Evolutionary conservation across 2,113 vertebrate species (phyloP), one percentile per base, ranked within the genome.

Genomic region (Falco punctatus): DNA sequence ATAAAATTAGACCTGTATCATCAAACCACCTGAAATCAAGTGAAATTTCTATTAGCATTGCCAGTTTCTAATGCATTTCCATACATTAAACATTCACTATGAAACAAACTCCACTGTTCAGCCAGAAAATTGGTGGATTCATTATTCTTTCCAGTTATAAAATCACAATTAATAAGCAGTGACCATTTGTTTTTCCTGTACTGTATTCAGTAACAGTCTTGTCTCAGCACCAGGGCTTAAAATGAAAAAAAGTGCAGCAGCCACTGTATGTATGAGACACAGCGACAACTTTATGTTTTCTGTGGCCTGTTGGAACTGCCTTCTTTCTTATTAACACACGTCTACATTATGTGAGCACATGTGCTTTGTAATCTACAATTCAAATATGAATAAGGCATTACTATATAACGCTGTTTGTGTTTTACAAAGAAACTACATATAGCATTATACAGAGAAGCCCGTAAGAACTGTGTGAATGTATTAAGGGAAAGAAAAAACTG

Each of bases 41-140:
- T 79, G 67, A 72, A 94, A 75, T 78, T 14, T 21, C 57, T 66
- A 19, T 62, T 75, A 88, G n/a, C 94, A 77, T 48, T 57, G 62
- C 15, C 57, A 82, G 30, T 65, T 89, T 87, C 61, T 66, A 86
- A 73, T 40, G 54, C 15, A 35, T 69, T 95, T 78, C 57, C 70
- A 70, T 62, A 59, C 13, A 57, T 38, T 79, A 86, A 92, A 88
- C 40, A 88, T 54, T 93, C 85, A 27, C 54, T 65, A 78, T 73
- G 57, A 91, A 84, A 55, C 61, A 80, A 81, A 70, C 51, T 67
- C 70, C 83, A 48, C 83, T 86, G 40, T 85, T 94, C 78, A 94
- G 83, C 16, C 61, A 61, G 69, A 67, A 96, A 96, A 96, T 85
- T 73, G 81, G 40, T 32, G 74, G 64, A 65, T 78, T 93, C 72